These are phyloP conservation scores for Nicator chloris DNA, from an alignment of 2,113 vertebrate species.

Conservation along the genomic window DNA sequence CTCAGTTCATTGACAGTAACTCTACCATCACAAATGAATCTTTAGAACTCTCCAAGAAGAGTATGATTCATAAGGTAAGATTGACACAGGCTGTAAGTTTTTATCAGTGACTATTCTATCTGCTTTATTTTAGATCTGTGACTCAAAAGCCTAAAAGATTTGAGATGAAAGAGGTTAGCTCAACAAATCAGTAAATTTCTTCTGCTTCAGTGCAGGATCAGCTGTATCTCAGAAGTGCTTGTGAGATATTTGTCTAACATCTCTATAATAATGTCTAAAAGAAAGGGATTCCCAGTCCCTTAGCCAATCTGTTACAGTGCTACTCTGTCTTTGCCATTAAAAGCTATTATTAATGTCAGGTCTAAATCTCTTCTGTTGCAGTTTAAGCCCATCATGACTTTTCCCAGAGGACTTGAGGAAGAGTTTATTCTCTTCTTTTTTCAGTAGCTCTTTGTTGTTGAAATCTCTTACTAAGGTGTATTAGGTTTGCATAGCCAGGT, in stretches of 20 bases:
- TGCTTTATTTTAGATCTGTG: not conserved
- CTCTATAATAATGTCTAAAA: not conserved
- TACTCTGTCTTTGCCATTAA: not conserved
- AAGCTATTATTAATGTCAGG: not conserved
- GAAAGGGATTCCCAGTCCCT: not conserved
- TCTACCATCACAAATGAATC: not conserved
- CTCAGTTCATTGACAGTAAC: not conserved
- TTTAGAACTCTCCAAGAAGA: not conserved
- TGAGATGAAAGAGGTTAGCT: conserved; percentile 4
- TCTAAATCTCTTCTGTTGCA: not conserved
- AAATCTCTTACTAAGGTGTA: not conserved
- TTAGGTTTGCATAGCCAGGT: not conserved
- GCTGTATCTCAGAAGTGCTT: not conserved
- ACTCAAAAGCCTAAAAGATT: not conserved
- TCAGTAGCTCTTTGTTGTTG: not conserved
- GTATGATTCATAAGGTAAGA: not conserved
- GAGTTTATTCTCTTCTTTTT: not conserved
- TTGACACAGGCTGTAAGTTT: not conserved
- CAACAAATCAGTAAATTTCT: not conserved
- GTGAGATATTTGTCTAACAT: not conserved
- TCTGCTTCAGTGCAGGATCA: not conserved
- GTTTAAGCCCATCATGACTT: not conserved
- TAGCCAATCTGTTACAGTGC: not conserved
- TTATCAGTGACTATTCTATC: not conserved
- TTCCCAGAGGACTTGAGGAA: not conserved